These are phyloP conservation scores for Heliocidaris tuberculata DNA, from an alignment of 35 echinoderm and acorn worm genomes.

Conservation along the genomic window DNA sequence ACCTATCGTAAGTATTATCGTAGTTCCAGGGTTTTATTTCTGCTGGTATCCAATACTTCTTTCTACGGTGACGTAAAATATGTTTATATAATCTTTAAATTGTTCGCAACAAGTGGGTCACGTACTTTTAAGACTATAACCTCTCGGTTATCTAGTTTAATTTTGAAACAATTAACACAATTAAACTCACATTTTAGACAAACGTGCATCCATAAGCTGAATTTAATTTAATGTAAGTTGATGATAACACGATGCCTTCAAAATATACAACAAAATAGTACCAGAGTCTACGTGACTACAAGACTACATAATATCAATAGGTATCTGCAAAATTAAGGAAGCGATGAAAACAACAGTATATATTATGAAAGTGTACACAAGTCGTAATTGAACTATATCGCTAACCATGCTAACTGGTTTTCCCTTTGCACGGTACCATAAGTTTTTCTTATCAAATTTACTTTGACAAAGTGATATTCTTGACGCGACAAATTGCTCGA, in stretches of 20 bases:
- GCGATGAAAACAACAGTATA: not conserved
- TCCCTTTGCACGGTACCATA: not conserved
- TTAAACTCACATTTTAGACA: not conserved
- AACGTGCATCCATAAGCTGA: not conserved
- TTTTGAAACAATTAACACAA: not conserved
- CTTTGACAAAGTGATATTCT: not conserved
- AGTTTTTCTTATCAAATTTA: conserved; percentile 6
- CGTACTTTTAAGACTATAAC: not conserved
- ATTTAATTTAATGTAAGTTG: not conserved
- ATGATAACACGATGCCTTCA: too few species aligned
- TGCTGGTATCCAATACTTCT: not conserved
- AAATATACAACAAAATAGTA: too few species aligned
- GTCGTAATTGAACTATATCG: not conserved
- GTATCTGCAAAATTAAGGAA: not conserved
- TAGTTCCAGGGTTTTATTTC: not conserved
- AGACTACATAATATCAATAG: not conserved
- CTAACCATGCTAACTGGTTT: not conserved
- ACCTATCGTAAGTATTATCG: too few species aligned
- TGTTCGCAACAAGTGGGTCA: not conserved
- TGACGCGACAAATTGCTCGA: conserved; percentile 15
- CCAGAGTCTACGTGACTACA: too few species aligned
- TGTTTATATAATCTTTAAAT: not conserved
- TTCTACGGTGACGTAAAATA: not conserved
- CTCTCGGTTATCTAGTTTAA: not conserved
- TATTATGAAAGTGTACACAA: not conserved